Base-by-base conservation (phyloP, 2,888 invertebrate genomes). In the Cephus rjabovi region DNA sequence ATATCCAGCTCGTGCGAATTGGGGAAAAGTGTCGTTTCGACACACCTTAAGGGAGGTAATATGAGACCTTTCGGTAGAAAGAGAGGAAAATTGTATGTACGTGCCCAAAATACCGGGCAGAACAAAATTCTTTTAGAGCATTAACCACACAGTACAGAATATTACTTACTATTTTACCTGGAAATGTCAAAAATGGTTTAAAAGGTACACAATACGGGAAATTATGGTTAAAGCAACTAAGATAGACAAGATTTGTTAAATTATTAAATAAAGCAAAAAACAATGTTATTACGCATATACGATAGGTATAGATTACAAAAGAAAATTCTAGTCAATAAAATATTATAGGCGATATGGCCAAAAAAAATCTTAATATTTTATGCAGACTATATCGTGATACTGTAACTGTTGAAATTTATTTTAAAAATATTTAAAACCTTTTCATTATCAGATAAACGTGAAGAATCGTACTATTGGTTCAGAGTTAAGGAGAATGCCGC, bases 401-500 rank as follows among this genome's bases (percentile, higher is more conserved):
- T 23, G 56, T 56, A 23, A 56, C 23, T 23, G 2, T 56, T 56
- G 6, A 56, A 56, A 23, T 56, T 56, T 78, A 35, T 76, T 80
- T 70, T 76, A 80, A 82, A 82, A 79, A 78, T 81, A 81, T 81
- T 74, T 79, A 81, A 79, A 75, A 74, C 76, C 56, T 71, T 73
- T 56, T 70, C 40, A 70, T n/a, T 76, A 73, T 34, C 76, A 34
- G 35, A 40, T 12, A 76, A 74, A n/a, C 56, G 56, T 73, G 69
- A 69, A 56, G 73, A 80, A 77, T 82, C 77, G 77, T 79, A 81
- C 80, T 76, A 83, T 77, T 73, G 69, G 82, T 77, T 76, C 74
- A 76, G 79, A 83, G 87, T 89, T 88, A 82, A 69, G 73, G 40
- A 73, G 74, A 34, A 74, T 77, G 73, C 88, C 87, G 87, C 79